Evolutionary conservation across 2,888 invertebrate species (phyloP).

Genomic region (Tipula helvola): DNA sequence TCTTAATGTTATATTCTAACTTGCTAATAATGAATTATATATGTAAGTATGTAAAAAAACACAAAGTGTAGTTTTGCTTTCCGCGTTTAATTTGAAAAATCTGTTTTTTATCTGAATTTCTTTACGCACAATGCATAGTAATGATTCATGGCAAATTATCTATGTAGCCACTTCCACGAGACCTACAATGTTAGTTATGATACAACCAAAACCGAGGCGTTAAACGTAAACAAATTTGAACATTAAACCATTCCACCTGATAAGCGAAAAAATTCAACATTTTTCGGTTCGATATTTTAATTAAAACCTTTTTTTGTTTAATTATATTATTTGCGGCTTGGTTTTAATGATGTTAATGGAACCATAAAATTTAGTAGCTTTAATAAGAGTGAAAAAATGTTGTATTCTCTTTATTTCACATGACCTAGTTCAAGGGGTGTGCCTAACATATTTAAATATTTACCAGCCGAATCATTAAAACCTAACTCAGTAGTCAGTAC

Average conservation of each 20-base stretch:
- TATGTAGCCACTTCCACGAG: too few species aligned
- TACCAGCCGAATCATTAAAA: not conserved
- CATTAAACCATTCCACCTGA: not conserved
- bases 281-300: not conserved
- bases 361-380: not conserved
- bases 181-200: too few species aligned
- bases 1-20: too few species aligned
- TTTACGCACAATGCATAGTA: too few species aligned
- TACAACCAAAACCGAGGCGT: too few species aligned
- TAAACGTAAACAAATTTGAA: not conserved
- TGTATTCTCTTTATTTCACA: not conserved
- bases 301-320: not conserved
- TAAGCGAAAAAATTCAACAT: not conserved
- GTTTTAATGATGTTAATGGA: not conserved
- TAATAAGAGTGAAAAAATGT: not conserved
- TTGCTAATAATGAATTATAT: too few species aligned
- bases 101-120: too few species aligned
- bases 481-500: not conserved
- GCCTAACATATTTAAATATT: not conserved
- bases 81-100: too few species aligned
- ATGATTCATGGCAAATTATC: too few species aligned
- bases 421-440: not conserved
- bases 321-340: not conserved
- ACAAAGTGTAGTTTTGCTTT: too few species aligned
- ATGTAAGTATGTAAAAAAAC: too few species aligned